Evolutionary conservation across 2,113 vertebrate species (phyloP).

Genomic region (Drymodes brunneopygia): DNA sequence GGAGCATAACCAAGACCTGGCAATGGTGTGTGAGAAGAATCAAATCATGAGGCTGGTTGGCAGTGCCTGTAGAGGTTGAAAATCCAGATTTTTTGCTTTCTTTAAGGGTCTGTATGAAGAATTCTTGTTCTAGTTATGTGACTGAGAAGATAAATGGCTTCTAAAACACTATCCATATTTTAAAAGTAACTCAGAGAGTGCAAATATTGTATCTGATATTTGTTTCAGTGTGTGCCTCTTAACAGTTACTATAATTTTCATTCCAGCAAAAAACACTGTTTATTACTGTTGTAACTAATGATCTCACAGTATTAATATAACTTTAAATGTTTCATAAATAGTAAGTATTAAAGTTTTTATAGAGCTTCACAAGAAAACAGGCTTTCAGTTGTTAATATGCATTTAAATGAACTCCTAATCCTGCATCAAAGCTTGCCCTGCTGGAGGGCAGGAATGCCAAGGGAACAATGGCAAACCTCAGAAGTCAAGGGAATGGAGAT

Average conservation of each 20-base stretch:
- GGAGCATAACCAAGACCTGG: neutral
- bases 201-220: neutral
- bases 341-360: neutral
- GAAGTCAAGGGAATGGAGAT: neutral
- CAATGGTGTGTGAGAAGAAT: neutral
- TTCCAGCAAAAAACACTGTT: neutral
- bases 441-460: neutral
- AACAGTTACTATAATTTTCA: neutral
- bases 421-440: neutral
- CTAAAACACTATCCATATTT: conserved; percentile 13
- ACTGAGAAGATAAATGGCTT: conserved; percentile 26
- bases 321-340: neutral
- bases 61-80: neutral
- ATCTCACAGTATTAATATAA: neutral
- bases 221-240: neutral
- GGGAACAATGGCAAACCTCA: neutral
- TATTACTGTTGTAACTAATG: neutral
- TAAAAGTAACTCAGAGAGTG: neutral
- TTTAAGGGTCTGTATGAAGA: neutral
- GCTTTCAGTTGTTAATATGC: neutral
- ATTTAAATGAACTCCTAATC: neutral
- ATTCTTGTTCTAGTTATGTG: neutral
- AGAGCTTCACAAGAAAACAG: neutral
- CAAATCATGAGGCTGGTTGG: neutral
- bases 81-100: conserved; percentile 16